Conservation (phyloP, 2,113 vertebrate species). For the Microcebus ravelobensis region DNA sequence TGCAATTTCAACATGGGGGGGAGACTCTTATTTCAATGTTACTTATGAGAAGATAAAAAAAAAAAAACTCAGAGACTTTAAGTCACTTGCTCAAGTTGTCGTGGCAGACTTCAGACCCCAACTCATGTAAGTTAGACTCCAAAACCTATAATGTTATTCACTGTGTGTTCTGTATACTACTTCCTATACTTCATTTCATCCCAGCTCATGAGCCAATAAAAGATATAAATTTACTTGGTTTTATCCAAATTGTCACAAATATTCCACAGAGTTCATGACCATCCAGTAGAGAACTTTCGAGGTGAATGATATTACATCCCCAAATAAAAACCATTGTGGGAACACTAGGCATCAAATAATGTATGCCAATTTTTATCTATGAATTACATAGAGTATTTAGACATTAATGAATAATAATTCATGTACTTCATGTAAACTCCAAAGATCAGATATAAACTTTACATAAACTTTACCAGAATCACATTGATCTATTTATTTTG, state of each 20-base stretch:
- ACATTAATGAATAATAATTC: slow-evolving; percentile 34
- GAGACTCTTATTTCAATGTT: neutral
- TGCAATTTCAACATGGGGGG: neutral
- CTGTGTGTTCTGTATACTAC: neutral
- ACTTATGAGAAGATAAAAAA: neutral
- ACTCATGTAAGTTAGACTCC: neutral
- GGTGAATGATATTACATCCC: neutral
- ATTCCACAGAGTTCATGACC: neutral
- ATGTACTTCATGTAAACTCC: neutral
- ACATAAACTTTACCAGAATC: slow-evolving; percentile 1
- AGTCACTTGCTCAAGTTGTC: neutral
- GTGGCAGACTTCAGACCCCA: neutral
- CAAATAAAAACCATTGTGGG: slow-evolving; percentile 30
- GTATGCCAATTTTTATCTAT: neutral
- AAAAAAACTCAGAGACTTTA: slow-evolving; percentile 40
- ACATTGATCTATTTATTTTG: neutral
- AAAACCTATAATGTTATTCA: neutral
- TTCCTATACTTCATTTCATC: neutral
- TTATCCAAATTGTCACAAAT: neutral
- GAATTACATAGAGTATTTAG: neutral
- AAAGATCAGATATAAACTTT: slow-evolving; percentile 30
- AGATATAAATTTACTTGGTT: neutral
- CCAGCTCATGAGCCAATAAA: neutral
- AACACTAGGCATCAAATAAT: slow-evolving; percentile 21
- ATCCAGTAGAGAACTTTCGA: neutral